Conservation (phyloP, 2,888 invertebrate species). For the Lasioglossum leucozonium region DNA sequence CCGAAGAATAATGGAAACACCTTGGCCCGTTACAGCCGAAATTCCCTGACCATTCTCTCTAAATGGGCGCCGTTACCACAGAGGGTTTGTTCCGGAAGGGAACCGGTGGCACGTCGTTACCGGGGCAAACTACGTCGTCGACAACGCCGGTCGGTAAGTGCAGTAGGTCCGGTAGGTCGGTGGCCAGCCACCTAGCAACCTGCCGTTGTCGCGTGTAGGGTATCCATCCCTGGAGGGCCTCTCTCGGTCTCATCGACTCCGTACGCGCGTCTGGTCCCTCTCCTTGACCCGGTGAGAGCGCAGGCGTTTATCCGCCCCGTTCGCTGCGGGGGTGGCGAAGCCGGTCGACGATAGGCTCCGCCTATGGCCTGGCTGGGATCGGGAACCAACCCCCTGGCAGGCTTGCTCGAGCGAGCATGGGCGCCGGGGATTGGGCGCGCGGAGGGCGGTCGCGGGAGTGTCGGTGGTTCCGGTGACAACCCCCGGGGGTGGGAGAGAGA, state of each 20-base stretch:
- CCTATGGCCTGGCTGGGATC: constrained; percentile 30
- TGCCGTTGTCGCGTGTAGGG: constrained; percentile 29
- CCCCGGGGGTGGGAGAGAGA: constrained; percentile 32
- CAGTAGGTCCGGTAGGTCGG: constrained; percentile 69
- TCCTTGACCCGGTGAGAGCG: constrained; percentile 36
- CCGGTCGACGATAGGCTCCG: constrained; percentile 39
- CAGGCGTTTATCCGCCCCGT: constrained; percentile 66
- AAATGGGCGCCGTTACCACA: constrained; percentile 69
- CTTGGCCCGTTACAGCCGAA: constrained; percentile 60
- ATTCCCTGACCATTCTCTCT: constrained; percentile 65
- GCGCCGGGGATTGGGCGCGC: constrained; percentile 5
- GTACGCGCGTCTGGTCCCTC: neutral
- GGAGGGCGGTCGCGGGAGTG: constrained; percentile 15
- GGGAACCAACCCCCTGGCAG: constrained; percentile 54
- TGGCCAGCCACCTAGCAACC: constrained; percentile 73
- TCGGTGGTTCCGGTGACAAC: constrained; percentile 11
- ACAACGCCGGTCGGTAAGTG: constrained; percentile 78
- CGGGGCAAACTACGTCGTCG: constrained; percentile 76
- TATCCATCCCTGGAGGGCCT: constrained; percentile 31
- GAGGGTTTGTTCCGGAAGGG: constrained; percentile 75
- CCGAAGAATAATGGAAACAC: constrained; percentile 55
- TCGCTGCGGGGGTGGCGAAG: constrained; percentile 53
- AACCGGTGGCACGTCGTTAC: constrained; percentile 76
- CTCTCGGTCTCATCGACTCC: constrained; percentile 14
- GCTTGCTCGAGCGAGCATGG: constrained; percentile 47